phyloP scores from a whole-genome alignment of 2,888 invertebrate species.

The Embidobia sp. region DNA sequence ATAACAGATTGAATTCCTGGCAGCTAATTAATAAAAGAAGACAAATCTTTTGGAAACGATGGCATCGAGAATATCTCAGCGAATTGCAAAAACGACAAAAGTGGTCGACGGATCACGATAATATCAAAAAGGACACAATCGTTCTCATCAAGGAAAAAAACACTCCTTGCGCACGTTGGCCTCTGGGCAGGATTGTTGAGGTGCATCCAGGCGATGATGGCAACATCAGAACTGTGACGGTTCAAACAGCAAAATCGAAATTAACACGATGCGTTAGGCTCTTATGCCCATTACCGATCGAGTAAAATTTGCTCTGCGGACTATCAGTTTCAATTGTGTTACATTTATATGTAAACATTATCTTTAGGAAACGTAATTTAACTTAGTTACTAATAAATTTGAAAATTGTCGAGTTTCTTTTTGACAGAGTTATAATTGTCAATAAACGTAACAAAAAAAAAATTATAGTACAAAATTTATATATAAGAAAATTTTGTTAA shows the following conservation, averaged over 20 bases:
- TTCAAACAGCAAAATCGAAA: neutral
- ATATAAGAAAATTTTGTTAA: no score
- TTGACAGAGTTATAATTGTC: no score
- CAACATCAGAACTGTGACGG: neutral
- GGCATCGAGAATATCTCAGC: constrained; percentile 38
- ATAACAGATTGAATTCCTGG: constrained; percentile 41
- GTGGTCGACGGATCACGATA: neutral
- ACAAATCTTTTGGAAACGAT: constrained; percentile 50
- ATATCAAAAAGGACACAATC: neutral
- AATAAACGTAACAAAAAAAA: no score
- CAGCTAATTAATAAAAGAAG: constrained; percentile 28
- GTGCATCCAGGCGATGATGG: constrained; percentile 5
- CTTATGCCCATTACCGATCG: neutral
- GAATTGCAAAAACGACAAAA: constrained; percentile 18
- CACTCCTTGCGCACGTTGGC: neutral
- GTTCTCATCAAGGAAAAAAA: constrained; percentile 17
- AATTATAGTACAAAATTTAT: no score
- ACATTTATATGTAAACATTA: no score
- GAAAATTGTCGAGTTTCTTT: no score
- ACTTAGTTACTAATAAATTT: no score
- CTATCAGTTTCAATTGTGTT: no score
- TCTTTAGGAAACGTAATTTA: no score
- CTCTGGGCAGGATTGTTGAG: neutral
- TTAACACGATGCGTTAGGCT: neutral
- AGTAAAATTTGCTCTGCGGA: no score